Base-by-base conservation (phyloP, 2,888 invertebrate genomes). In the Campaea margaritaria region DNA sequence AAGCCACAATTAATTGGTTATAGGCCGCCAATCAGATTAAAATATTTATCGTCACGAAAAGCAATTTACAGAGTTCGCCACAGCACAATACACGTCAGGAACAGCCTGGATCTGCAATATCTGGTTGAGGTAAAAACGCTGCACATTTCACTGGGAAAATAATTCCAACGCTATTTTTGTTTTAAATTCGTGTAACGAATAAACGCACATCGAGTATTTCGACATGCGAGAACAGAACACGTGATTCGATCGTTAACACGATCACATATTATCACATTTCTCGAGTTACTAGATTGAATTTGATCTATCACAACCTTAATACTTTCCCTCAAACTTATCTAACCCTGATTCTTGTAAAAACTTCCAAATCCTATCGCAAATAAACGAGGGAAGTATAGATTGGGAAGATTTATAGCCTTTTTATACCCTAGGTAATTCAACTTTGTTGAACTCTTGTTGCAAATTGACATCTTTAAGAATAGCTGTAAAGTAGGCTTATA, bases 41-140 rank as follows among this genome's bases (percentile, higher is more conserved):
- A 89, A 90, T 90, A 89, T 91, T 90, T 89, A 89, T 89, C 78
- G 89, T 86, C 84, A 83, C 85, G 83, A 87, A 89, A 91, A 89
- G 87, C 91, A 90, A 91, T 91, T 90, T 89, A 82, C 88, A 84
- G 84, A 81, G 85, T 85, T 82, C 78, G 82, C 89, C 89, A 81
- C 89, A 89, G 83, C 83, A 86, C 86, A 89, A 86, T 87, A 78
- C 82, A 76, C 83, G 89, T 88, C 91, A 86, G 79, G 74, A 82
- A 76, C 89, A 91, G 87, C 85, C 82, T 83, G 84, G 76, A 75
- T 82, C 79, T 78, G 86, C 87, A 87, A 86, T 88, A 87, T 85
- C 85, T 82, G 84, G 79, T 70, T 74, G 81, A 83, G 86, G 83
- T 84, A 72, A 75, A 70, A 74, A 77, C 75, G 74, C 74, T 83